phyloP scores from a whole-genome alignment of 2,888 invertebrate species.

The Meiosimyza platycephala region DNA sequence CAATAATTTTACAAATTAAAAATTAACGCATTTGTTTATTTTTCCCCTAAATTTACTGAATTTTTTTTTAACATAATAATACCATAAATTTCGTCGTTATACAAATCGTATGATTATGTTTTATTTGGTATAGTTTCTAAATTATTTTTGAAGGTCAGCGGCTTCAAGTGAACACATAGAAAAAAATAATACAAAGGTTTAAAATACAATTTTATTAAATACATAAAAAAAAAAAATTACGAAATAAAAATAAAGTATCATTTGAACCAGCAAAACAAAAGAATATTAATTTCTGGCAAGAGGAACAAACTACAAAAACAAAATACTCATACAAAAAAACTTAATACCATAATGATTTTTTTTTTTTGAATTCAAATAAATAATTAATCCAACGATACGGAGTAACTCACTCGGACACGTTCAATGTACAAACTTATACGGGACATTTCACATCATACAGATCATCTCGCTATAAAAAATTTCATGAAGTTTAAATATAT shows the following conservation, averaged over 20 bases:
- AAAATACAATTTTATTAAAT: background rate
- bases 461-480: no score
- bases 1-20: constrained; percentile 8
- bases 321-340: no score
- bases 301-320: background rate
- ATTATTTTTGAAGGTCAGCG: background rate
- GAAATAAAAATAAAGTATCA: no score
- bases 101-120: background rate
- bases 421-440: no score
- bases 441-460: no score
- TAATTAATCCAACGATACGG: background rate
- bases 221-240: background rate
- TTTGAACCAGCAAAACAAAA: background rate
- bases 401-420: background rate
- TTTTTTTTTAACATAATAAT: constrained; percentile 9
- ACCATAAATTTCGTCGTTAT: constrained; percentile 1
- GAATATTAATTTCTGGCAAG: background rate
- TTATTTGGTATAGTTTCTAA: constrained; percentile 13
- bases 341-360: no score
- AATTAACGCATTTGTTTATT: constrained; percentile 8
- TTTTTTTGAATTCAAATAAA: no score
- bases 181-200: constrained; percentile 12
- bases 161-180: background rate
- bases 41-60: constrained; percentile 2
- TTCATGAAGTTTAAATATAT: no score